Base-by-base conservation (phyloP, 2,888 invertebrate species). In the Pristionchus exspectatus region DNA sequence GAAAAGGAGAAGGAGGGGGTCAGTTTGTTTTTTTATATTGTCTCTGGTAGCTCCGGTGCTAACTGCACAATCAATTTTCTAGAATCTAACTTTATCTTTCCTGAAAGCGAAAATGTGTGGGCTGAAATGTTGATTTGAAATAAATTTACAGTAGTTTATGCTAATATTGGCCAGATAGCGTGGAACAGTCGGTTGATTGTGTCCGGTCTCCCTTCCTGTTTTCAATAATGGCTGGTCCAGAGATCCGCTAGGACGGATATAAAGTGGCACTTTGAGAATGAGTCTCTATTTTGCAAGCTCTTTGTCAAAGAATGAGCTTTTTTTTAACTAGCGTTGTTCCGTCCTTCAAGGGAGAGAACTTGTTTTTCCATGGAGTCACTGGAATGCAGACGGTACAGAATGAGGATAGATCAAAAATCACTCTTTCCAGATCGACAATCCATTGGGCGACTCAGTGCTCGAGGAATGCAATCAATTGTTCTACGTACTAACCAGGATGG, bases 381-480 rank as follows among this genome's bases (percentile, higher is more conserved):
- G 44, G 12, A 56, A 9, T 16, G 4, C 56, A 56, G 56, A 56
- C 2, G 56, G 18, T n/a, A n/a, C n/a, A 56, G 18, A 21, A 63
- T 63, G 21, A 63, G 2, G 21, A 24, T 24, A 63, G 59, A 63
- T 63, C 59, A 63, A 63, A 63, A n/a, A 63, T 63, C 59, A 21
- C 2, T 63, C n/a, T 12, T 50, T 50, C 0, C 63, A 63, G n/a
- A n/a, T 63, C 63, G 63, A 63, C 10, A 10, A 21, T 63, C 63
- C n/a, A 81, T n/a, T 81, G 81, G 81, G 50, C n/a, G 81, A 81
- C 21, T 2, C 14, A 24, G 38, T 81, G 7, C 81, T 81, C 1
- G 81, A 81, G 24, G 81, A 81, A n/a, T 81, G 81, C 81, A 81
- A 81, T 81, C 81, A 81, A 27, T 81, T 81, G n/a, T 81, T 27